phyloP scores from a whole-genome alignment of 2,113 vertebrate genomes.

The Sylvilagus bachmani region DNA sequence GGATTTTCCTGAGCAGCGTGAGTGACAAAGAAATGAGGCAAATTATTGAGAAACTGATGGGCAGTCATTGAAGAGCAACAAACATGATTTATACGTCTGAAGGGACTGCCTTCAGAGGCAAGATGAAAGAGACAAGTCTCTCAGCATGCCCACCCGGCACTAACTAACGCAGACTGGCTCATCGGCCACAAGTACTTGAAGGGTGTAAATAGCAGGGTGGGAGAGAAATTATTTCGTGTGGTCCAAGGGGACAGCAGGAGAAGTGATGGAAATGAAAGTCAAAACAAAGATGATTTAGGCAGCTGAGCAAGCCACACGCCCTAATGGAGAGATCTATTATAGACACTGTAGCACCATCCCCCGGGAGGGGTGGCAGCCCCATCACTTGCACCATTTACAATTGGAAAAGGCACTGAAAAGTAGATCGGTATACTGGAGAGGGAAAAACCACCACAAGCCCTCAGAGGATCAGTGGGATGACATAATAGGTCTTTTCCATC shows the following conservation, averaged over 20 bases:
- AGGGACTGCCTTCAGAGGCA: constrained; percentile 57
- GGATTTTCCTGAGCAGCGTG: constrained; percentile 56
- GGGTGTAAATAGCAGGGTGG: constrained; percentile 45
- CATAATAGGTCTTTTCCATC: constrained; percentile 77
- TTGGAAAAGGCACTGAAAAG: constrained; percentile 83
- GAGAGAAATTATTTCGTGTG: constrained; percentile 69
- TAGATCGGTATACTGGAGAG: constrained; percentile 68
- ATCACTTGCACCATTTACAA: constrained; percentile 81
- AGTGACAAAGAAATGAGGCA: constrained; percentile 67
- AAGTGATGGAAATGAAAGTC: constrained; percentile 71
- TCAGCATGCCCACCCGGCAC: constrained; percentile 23
- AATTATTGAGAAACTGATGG: constrained; percentile 65
- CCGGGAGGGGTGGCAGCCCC: constrained; percentile 70
- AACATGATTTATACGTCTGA: constrained; percentile 56
- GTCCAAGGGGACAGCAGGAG: constrained; percentile 64
- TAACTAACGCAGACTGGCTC: constrained; percentile 35
- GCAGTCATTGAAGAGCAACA: constrained; percentile 56
- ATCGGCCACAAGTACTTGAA: not conserved
- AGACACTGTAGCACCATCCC: not conserved
- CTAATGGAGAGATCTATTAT: constrained; percentile 65
- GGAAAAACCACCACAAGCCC: constrained; percentile 56
- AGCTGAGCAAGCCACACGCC: not conserved
- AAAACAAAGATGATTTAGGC: constrained; percentile 69
- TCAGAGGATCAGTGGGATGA: constrained; percentile 64
- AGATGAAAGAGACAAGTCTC: constrained; percentile 60